Evolutionary conservation across 2,888 invertebrate species (phyloP), one percentile per base, ranked within the genome.

Genomic region (Spisula subtruncata): DNA sequence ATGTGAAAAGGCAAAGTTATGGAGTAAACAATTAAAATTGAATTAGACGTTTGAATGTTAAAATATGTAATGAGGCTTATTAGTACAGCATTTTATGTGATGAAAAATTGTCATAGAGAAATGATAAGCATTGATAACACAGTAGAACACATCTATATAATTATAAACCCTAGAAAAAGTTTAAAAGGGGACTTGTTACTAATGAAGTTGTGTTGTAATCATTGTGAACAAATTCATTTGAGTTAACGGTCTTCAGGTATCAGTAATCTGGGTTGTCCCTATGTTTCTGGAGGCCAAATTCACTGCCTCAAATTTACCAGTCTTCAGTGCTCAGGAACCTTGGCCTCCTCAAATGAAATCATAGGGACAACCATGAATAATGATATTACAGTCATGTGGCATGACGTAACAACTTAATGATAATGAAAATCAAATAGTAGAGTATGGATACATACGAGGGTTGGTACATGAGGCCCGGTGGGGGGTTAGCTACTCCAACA

Each of bases 371-470:
- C 60, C 60, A 60, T 20, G 18, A 60, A 20, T n/a, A 60, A n/a
- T n/a, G 18, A n/a, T 60, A 14, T 32, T 71, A 71, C 29, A 32
- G 32, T 32, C 10, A 71, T 71, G 32, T 71, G 71, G 32, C 71
- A 71, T 32, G 32, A 71, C 35, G 35, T 35, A 75, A 75, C 75
- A 75, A 75, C 35, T 32, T 4, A 0, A 18, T 32, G 75, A 75
- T 32, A 35, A 25, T 12, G 0, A 5, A 41, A 2, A 41, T 12
- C 5, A 51, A 8, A 6, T 18, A 75, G 8, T 35, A 10, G 12
- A 32, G 18, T 35, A 32, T 20, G 10, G 41, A 29, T 90, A 95
- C 95, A 94, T 93, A 95, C 95, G 95, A 93, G 54, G 95, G 95
- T 66, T 93, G 91, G 85, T 95, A 95, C 92, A 93, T 89, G 35